These are phyloP conservation scores for Epistrophella euchroma DNA, from an alignment of 2,888 invertebrate genomes.

Conservation along the genomic window DNA sequence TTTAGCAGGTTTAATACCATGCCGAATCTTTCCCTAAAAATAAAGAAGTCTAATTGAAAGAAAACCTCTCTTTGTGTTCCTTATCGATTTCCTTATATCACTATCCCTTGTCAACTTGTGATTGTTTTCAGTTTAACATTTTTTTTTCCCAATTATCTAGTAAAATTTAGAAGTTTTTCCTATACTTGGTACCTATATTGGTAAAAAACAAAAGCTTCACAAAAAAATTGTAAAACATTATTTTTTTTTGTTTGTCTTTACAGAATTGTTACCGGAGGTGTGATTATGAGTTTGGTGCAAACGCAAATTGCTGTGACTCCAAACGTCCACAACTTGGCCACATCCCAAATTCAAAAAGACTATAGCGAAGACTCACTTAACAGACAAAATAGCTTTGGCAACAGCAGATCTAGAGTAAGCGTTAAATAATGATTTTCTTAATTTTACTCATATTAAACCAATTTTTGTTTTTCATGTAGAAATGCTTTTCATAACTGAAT, in stretches of 20 bases:
- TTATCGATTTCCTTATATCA: too few relatives aligned
- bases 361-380: slow-evolving; percentile 81
- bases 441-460: not conserved
- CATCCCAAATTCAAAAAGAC: slow-evolving; percentile 79
- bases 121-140: too few relatives aligned
- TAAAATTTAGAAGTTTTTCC: too few relatives aligned
- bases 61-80: too few relatives aligned
- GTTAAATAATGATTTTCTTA: not conserved
- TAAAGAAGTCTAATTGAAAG: too few relatives aligned
- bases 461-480: not conserved
- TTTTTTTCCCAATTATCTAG: too few relatives aligned
- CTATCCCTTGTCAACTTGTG: too few relatives aligned
- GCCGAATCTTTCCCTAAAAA: too few relatives aligned
- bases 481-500: not conserved
- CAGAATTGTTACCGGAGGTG: slow-evolving; percentile 81
- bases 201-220: too few relatives aligned
- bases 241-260: slow-evolving; percentile 18
- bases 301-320: slow-evolving; percentile 84
- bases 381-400: slow-evolving; percentile 83
- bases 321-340: slow-evolving; percentile 82
- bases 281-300: slow-evolving; percentile 84
- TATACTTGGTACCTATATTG: too few relatives aligned
- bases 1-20: too few relatives aligned
- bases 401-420: slow-evolving; percentile 82
- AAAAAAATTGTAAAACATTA: too few relatives aligned